Conservation (phyloP, 2,113 vertebrate species). For the Melanerpes formicivorus region DNA sequence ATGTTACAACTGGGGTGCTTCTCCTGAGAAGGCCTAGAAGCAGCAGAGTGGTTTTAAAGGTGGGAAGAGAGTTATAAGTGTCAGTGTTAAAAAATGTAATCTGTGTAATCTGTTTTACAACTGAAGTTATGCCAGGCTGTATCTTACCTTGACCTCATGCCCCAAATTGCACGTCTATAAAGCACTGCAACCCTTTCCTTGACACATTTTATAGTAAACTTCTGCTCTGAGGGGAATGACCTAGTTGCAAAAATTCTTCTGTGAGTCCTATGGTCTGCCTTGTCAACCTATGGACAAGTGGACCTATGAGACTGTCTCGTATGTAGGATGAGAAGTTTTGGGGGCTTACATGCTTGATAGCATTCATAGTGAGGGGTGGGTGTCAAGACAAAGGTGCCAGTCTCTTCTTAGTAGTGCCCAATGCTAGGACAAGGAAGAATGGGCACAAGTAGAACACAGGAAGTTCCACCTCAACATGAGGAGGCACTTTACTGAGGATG, state of each 20-base stretch:
- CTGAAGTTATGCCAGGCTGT: not conserved
- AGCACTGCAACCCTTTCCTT: not conserved
- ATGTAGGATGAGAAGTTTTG: no score
- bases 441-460: no score
- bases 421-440: no score
- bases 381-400: no score
- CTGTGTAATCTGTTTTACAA: not conserved
- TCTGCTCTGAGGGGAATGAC: not conserved
- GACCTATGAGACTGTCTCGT: not conserved
- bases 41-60: not conserved
- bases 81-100: not conserved
- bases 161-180: not conserved
- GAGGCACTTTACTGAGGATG: no score
- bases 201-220: not conserved
- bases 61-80: not conserved
- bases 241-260: not conserved
- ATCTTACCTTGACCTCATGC: not conserved
- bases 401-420: no score
- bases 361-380: not conserved
- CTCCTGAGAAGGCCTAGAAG: not conserved
- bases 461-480: no score
- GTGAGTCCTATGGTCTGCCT: fast-evolving
- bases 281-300: not conserved
- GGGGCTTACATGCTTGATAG: fast-evolving
- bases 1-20: not conserved